phyloP scores from a whole-genome alignment of 2,888 invertebrate species.

The Nemoura dubitans region DNA sequence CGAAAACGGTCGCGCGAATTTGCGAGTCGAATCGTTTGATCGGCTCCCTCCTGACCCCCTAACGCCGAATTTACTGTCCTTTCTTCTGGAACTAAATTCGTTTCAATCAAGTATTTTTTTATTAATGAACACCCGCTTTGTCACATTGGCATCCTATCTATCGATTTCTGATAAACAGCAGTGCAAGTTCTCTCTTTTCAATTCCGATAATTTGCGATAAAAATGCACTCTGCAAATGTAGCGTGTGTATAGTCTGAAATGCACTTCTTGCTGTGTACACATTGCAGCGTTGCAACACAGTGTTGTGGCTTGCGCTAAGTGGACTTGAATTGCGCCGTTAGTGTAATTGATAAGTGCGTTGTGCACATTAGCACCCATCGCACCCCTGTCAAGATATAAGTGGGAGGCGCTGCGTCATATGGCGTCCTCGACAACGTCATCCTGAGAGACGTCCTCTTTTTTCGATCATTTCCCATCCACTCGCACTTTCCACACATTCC shows the following conservation, averaged over 20 bases:
- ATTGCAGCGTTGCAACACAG: neutral
- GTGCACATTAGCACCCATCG: neutral
- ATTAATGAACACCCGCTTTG: neutral
- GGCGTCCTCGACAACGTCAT: neutral
- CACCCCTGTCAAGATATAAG: too few species aligned
- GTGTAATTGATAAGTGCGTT: neutral
- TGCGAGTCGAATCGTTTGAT: neutral
- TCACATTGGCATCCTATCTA: neutral
- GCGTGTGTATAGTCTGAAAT: neutral
- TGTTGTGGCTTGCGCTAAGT: neutral
- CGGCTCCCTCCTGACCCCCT: neutral
- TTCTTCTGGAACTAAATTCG: neutral
- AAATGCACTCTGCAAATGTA: neutral
- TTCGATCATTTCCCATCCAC: neutral
- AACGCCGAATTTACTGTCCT: neutral
- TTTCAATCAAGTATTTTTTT: neutral
- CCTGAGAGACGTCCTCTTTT: neutral
- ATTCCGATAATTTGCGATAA: neutral
- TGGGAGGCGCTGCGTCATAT: neutral
- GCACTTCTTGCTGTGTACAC: neutral
- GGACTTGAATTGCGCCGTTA: neutral
- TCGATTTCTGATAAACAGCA: neutral
- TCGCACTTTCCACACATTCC: neutral
- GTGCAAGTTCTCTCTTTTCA: neutral
- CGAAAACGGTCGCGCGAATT: neutral